Percentiles rank a stretch among this genome's conserved stretches.
Conservation (phyloP, 1,140 invertebrate genomes). For the Tetramorium parvispinum region DNA sequence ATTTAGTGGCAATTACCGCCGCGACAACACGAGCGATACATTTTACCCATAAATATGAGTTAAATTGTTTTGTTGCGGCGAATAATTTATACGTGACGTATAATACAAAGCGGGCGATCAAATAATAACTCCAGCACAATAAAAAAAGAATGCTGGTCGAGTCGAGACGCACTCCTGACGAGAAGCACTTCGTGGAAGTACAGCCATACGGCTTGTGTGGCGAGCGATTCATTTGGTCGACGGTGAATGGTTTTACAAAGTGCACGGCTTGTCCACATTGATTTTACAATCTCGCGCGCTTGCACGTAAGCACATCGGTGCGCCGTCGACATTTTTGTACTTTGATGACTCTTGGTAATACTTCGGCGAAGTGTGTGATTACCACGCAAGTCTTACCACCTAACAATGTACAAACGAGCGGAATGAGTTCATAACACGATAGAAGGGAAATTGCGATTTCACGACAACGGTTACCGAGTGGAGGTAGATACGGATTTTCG, state of each 20-base stretch:
- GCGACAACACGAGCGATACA: background rate
- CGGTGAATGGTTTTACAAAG: conserved; percentile 14
- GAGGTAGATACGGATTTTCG: background rate
- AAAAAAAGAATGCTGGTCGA: background rate
- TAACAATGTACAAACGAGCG: conserved; percentile 37
- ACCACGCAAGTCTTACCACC: conserved; percentile 4
- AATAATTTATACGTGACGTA: conserved; percentile 4
- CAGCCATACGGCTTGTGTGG: background rate
- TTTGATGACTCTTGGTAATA: conserved; percentile 3
- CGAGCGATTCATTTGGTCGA: background rate
- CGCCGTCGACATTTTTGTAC: conserved; percentile 17
- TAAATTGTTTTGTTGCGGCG: background rate
- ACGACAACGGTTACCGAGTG: background rate
- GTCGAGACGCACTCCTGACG: background rate
- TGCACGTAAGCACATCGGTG: background rate
- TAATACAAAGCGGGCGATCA: background rate
- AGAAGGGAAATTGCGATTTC: conserved; percentile 18
- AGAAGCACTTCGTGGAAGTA: background rate
- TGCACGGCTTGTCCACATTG: conserved; percentile 2
- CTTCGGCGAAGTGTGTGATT: background rate
- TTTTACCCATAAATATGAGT: conserved; percentile 14
- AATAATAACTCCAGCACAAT: background rate
- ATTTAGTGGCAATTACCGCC: conserved; percentile 27
- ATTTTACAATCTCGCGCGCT: conserved; percentile 36
- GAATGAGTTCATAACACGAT: conserved; percentile 49